These are phyloP conservation scores for Mugil cephalus DNA, from an alignment of 2,113 vertebrate genomes.

Conservation along the genomic window DNA sequence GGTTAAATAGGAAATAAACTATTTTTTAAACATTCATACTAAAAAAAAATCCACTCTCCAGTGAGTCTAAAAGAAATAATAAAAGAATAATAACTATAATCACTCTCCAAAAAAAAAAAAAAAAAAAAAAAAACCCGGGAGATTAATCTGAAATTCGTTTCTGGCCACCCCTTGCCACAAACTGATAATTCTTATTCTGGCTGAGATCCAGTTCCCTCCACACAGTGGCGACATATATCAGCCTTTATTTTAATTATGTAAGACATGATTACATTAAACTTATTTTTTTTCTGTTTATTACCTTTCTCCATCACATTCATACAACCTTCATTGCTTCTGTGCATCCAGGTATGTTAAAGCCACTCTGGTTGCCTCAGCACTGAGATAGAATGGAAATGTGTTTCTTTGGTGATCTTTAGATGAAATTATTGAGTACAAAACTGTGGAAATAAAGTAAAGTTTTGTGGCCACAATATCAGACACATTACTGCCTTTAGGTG, in stretches of 20 bases:
- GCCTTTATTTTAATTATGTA: background rate
- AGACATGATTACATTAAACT: background rate
- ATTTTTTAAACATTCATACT: background rate
- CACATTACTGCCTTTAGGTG: background rate
- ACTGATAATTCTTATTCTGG: conserved; percentile 50
- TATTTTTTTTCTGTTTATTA: background rate
- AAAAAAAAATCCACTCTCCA: too few relatives aligned
- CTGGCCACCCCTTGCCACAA: background rate
- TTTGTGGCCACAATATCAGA: background rate
- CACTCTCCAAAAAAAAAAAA: too few relatives aligned
- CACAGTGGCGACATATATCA: background rate
- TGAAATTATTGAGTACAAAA: conserved; percentile 20
- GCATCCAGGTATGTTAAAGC: background rate
- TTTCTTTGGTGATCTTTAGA: conserved; percentile 56
- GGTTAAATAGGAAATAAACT: background rate
- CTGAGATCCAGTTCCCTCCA: conserved; percentile 33
- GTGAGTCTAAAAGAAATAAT: too few relatives aligned
- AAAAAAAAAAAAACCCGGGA: conserved; percentile 21
- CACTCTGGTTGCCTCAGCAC: background rate
- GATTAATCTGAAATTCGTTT: conserved; percentile 53
- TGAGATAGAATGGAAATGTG: conserved; percentile 45
- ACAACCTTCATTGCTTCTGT: background rate
- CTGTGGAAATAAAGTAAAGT: background rate
- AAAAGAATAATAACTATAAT: too few relatives aligned
- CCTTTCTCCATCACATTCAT: background rate